These are phyloP conservation scores for Brachyhypopomus occidentalis DNA, from an alignment of 2,113 vertebrate species.

Conservation along the genomic window DNA sequence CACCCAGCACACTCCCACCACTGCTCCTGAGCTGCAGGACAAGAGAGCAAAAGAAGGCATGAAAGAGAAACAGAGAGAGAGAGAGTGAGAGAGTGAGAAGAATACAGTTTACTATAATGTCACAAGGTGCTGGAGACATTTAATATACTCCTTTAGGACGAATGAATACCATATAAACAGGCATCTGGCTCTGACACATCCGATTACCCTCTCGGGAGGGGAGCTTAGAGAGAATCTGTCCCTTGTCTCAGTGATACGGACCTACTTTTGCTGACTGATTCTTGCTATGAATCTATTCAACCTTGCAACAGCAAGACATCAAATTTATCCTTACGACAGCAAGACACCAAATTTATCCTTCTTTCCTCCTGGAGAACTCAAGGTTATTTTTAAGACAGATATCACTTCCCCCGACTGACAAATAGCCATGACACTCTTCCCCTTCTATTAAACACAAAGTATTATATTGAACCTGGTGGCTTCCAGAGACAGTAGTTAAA, in stretches of 20 bases:
- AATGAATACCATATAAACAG: neutral
- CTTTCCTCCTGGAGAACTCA: neutral
- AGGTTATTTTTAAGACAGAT: neutral
- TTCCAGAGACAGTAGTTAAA: neutral
- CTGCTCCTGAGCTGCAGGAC: conserved; percentile 72
- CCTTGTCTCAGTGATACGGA: neutral
- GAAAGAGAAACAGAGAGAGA: neutral
- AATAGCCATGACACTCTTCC: neutral
- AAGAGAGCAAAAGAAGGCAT: neutral
- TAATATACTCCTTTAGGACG: neutral
- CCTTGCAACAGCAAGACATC: conserved; percentile 8
- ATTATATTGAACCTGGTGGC: neutral
- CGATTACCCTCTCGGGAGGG: neutral
- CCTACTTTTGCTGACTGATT: neutral
- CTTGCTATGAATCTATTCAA: neutral
- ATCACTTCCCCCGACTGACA: neutral
- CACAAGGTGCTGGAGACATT: neutral
- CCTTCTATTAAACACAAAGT: neutral
- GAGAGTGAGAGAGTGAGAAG: neutral
- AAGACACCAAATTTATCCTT: conserved; percentile 13
- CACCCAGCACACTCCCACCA: neutral
- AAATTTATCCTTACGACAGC: conserved; percentile 22
- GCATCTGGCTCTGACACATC: neutral
- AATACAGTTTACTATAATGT: neutral
- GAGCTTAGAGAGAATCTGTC: neutral